phyloP scores from a whole-genome alignment of 2,888 invertebrate species.

The Metellina segmentata region DNA sequence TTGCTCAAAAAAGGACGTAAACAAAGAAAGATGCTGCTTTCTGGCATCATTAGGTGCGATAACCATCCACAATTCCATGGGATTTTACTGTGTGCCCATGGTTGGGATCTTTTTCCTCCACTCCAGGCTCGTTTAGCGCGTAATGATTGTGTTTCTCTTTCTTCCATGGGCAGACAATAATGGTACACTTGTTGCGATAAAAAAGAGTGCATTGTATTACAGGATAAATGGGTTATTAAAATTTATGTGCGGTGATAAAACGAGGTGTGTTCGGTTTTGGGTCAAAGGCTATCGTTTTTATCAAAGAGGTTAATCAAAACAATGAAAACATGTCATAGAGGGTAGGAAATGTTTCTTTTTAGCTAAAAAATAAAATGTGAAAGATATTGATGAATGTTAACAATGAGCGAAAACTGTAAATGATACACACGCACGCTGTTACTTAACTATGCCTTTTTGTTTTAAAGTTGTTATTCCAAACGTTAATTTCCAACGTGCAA shows the following conservation, averaged over 20 bases:
- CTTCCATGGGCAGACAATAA: not conserved
- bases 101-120: not conserved
- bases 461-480: too few species aligned
- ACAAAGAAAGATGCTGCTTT: constrained; percentile 3
- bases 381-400: not conserved
- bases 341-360: not conserved
- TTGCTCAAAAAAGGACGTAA: constrained; percentile 12
- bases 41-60: constrained; percentile 35
- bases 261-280: constrained; percentile 3
- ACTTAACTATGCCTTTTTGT: too few species aligned
- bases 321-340: not conserved
- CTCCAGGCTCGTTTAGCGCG: constrained; percentile 10
- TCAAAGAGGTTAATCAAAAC: not conserved
- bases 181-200: not conserved
- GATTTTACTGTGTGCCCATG: not conserved
- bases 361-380: not conserved
- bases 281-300: not conserved
- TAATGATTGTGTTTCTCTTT: constrained; percentile 1
- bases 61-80: constrained; percentile 20
- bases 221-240: constrained; percentile 24
- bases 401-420: not conserved
- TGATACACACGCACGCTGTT: too few species aligned
- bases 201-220: not conserved
- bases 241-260: constrained; percentile 4
- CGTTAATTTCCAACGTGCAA: too few species aligned